Evolutionary conservation across 2,888 invertebrate genomes (phyloP).

Genomic region (Epistrophella euchroma): DNA sequence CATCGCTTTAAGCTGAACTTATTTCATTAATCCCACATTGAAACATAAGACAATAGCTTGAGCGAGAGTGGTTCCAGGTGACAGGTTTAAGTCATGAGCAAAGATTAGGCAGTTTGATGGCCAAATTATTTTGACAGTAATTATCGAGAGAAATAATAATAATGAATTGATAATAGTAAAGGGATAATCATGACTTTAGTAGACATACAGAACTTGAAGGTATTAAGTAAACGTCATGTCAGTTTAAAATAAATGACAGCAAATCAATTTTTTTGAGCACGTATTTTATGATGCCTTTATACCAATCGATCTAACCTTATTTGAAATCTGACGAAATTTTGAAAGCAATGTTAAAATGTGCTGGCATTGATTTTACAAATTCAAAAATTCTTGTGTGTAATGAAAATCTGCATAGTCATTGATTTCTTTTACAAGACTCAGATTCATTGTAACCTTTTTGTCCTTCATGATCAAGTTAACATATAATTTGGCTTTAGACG

Average conservation of each 20-base stretch:
- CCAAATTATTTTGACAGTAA: conserved; percentile 61
- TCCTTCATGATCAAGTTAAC: neutral
- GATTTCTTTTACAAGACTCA: no score
- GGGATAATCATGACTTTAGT: conserved; percentile 2
- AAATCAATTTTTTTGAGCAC: neutral
- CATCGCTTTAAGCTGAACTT: conserved; percentile 47
- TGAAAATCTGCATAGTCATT: neutral
- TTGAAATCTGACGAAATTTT: neutral
- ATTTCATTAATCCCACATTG: conserved; percentile 36
- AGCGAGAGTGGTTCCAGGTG: conserved; percentile 19
- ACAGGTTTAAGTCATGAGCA: conserved; percentile 34
- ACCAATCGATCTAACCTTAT: neutral
- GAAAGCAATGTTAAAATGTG: neutral
- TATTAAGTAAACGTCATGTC: neutral
- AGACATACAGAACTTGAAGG: neutral
- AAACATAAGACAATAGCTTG: conserved; percentile 21
- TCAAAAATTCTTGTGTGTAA: neutral
- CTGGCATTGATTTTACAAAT: neutral
- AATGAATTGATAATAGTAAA: neutral
- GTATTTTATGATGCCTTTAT: neutral
- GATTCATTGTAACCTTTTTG: neutral
- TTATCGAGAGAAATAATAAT: conserved; percentile 36
- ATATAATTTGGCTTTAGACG: no score
- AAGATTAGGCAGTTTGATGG: conserved; percentile 46
- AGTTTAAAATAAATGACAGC: neutral